Evolutionary conservation across 2,797 vertebrate genomes (phyloP).

Genomic region (Fundulus diaphanus): DNA sequence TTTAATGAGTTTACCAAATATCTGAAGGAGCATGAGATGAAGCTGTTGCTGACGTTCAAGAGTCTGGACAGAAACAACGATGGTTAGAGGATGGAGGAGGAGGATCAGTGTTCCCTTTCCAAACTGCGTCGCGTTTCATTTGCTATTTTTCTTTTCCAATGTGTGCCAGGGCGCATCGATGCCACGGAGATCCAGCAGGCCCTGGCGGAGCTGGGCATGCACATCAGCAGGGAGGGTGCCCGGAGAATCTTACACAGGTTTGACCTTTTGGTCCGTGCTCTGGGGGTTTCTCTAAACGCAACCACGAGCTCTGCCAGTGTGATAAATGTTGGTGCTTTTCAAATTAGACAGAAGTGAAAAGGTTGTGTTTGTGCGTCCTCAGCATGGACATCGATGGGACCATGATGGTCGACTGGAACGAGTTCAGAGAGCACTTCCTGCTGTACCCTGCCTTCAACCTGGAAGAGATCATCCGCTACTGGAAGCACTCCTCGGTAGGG

Average conservation of each 20-base stretch:
- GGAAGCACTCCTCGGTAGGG: slow-evolving; percentile 93
- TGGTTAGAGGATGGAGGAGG: slow-evolving; percentile 74
- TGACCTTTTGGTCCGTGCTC: background rate
- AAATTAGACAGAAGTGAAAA: background rate
- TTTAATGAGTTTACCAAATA: slow-evolving; percentile 93
- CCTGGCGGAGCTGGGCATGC: slow-evolving; percentile 87
- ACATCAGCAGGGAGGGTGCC: slow-evolving; percentile 86
- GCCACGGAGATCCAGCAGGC: slow-evolving; percentile 91
- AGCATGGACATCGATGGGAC: slow-evolving; percentile 96
- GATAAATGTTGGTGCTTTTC: background rate
- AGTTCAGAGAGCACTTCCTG: slow-evolving; percentile 95
- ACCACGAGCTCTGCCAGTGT: too few species aligned
- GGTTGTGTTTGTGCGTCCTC: slow-evolving; percentile 35
- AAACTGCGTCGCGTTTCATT: slow-evolving; percentile 28
- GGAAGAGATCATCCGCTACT: slow-evolving; percentile 91
- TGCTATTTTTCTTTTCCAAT: slow-evolving; percentile 10
- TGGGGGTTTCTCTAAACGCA: background rate
- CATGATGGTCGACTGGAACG: slow-evolving; percentile 96
- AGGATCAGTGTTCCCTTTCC: background rate
- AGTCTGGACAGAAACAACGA: slow-evolving; percentile 95
- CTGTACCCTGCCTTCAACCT: slow-evolving; percentile 91
- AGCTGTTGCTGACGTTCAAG: slow-evolving; percentile 92
- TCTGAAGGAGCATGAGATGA: slow-evolving; percentile 94
- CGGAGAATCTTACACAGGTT: slow-evolving; percentile 90
- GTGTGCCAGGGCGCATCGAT: slow-evolving; percentile 89